A percentile compares a stretch with the other conserved stretches of the same genome.
These are phyloP conservation scores for Diorhabda carinulata DNA, from an alignment of 1,140 invertebrate species.

Conservation along the genomic window DNA sequence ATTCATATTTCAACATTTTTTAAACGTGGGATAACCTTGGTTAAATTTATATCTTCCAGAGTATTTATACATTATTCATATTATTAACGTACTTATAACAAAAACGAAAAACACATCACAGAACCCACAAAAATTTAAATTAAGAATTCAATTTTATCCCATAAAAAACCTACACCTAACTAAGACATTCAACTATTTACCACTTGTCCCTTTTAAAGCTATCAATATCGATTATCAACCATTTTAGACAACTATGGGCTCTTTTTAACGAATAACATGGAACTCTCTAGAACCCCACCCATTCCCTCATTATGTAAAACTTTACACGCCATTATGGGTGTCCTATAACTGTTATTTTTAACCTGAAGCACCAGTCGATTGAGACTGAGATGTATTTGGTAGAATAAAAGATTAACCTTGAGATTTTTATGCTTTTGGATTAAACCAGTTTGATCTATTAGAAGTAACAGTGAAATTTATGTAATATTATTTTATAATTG, in stretches of 20 bases:
- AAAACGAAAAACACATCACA: too few relatives aligned
- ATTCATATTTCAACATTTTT: too few relatives aligned
- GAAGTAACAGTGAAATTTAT: not conserved
- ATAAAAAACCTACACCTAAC: too few relatives aligned
- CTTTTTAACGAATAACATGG: slow-evolving; percentile 13
- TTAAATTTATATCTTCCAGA: too few relatives aligned
- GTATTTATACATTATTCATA: too few relatives aligned
- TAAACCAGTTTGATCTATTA: not conserved
- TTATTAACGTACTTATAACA: too few relatives aligned
- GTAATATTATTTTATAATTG: too few relatives aligned
- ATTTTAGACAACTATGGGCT: slow-evolving; percentile 6
- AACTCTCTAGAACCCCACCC: slow-evolving; percentile 6
- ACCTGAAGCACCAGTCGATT: not conserved
- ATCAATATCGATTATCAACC: slow-evolving; percentile 8
- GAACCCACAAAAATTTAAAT: too few relatives aligned
- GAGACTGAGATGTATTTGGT: not conserved
- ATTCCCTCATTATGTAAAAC: slow-evolving; percentile 15
- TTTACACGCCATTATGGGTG: slow-evolving; percentile 17
- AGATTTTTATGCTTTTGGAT: not conserved
- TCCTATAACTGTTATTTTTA: slow-evolving; percentile 10
- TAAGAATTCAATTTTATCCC: too few relatives aligned
- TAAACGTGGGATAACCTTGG: too few relatives aligned
- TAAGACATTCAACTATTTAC: too few relatives aligned
- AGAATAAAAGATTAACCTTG: not conserved
- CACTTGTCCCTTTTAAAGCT: not conserved